Evolutionary conservation across 2,888 invertebrate genomes (phyloP).

Genomic region (Drosophila demipolita): DNA sequence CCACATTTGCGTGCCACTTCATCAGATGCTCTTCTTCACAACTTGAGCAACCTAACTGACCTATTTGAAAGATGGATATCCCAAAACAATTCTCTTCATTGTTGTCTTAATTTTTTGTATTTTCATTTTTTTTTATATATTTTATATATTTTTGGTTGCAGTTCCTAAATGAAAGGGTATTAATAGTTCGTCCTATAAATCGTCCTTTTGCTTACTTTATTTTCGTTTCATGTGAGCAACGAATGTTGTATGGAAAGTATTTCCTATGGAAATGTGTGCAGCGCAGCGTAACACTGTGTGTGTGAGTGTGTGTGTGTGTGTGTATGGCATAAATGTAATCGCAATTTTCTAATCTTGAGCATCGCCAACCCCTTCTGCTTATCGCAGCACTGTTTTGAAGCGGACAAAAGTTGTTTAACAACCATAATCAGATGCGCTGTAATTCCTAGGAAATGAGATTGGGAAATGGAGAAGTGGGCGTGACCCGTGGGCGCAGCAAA

Average conservation of each 20-base stretch:
- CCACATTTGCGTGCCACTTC: conserved; percentile 16
- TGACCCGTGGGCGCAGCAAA: conserved; percentile 1
- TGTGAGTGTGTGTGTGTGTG: conserved; percentile 2
- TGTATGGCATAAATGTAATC: conserved; percentile 51
- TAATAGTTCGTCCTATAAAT: background rate
- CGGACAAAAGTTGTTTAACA: conserved; percentile 9
- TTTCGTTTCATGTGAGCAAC: conserved; percentile 21
- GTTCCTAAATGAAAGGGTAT: conserved; percentile 16
- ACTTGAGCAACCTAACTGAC: background rate
- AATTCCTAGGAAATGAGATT: background rate
- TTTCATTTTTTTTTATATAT: background rate
- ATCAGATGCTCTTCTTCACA: conserved; percentile 19
- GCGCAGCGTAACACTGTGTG: conserved; percentile 12
- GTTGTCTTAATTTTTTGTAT: background rate
- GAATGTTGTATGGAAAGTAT: conserved; percentile 37
- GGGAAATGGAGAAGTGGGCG: conserved; percentile 1
- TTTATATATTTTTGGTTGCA: no score
- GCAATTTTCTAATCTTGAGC: conserved; percentile 50
- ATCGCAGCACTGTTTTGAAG: conserved; percentile 14
- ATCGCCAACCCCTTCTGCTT: conserved; percentile 31
- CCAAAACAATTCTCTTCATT: background rate
- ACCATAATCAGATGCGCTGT: conserved; percentile 18
- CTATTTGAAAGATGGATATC: background rate
- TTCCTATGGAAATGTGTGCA: conserved; percentile 37
- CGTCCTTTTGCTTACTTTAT: conserved; percentile 25